phyloP scores from a whole-genome alignment of 2,888 invertebrate species.

The Exocentrus adspersus region DNA sequence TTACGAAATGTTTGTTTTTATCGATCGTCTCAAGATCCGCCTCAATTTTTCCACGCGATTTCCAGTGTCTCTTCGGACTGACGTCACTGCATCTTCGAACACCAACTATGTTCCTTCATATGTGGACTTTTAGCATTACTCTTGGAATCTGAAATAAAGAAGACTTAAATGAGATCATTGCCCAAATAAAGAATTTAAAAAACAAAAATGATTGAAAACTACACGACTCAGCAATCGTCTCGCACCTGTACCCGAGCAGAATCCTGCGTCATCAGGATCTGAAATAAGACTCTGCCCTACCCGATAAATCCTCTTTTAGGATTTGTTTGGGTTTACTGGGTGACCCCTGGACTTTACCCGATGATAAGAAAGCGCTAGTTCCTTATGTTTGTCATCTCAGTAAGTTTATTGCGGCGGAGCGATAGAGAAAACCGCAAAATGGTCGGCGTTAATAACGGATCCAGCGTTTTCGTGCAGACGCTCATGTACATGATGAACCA shows the following conservation, averaged over 20 bases:
- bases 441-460: constrained; percentile 51
- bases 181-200: too few relatives aligned
- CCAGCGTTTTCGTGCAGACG: constrained; percentile 55
- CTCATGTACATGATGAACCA: constrained; percentile 58
- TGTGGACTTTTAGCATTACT: too few relatives aligned
- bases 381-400: constrained; percentile 37
- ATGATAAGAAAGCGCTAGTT: constrained; percentile 43
- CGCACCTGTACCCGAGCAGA: too few relatives aligned
- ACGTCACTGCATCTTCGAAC: too few relatives aligned
- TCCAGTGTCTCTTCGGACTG: too few relatives aligned
- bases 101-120: too few relatives aligned
- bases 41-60: background rate
- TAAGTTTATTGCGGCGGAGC: constrained; percentile 16
- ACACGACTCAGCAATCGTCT: too few relatives aligned
- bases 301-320: constrained; percentile 23
- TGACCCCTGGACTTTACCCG: constrained; percentile 52
- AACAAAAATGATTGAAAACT: too few relatives aligned
- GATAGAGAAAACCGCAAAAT: constrained; percentile 31
- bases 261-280: constrained; percentile 12
- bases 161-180: too few relatives aligned
- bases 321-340: constrained; percentile 34
- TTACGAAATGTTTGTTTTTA: constrained; percentile 34
- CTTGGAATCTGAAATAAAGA: too few relatives aligned
- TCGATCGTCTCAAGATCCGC: background rate
- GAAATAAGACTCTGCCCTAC: constrained; percentile 14